Base-by-base conservation (phyloP, 2,797 vertebrate genomes). In the Leuciscus waleckii region DNA sequence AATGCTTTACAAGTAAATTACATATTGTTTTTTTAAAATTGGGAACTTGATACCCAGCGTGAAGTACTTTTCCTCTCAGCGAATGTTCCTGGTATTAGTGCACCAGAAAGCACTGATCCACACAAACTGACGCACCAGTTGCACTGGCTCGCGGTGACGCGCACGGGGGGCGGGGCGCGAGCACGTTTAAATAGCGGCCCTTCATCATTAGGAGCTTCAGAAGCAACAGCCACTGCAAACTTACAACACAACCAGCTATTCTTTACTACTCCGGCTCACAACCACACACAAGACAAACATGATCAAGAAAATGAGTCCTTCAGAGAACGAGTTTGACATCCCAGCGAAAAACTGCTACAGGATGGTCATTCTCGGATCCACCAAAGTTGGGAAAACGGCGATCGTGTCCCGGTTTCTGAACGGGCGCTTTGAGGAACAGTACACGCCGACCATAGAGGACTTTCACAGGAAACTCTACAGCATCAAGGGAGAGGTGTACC, bases 381-480 rank as follows among this genome's bases (percentile, higher is more conserved):
- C 98, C 89, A 99, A 99, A 92, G 98, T 99, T 89, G 98, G 98
- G 89, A 99, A 99, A 93, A 98, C 97, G 0, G 97, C 98, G 91
- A 99, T 99, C 92, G 97, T 99, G 61, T 98, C 98, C 0, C 97
- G 97, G 80, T 99, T 99, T 91, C 95, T 99, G 89, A 98, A 95
- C 54, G 97, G 97, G 71, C 96, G 95, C 90, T 99, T 99, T 86
- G 98, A 99, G 21, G 98, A 99, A 88, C 95, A 98, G 87, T 99
- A 99, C 95, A 99, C 98, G 0, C 98, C 98, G 85, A 99, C 98
- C 87, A 98, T 99, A 77, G 98, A 99, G 93, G 97, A 99, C 93
- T 99, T 99, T 92, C 98, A 99, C 94, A 95, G 98, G 94, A 99
- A 99, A 95, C 95, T 99, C 91, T 99, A 99, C 95, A 98, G 96